Evolutionary conservation across 2,888 invertebrate species (phyloP).

Genomic region (Drosophila neonasuta): DNA sequence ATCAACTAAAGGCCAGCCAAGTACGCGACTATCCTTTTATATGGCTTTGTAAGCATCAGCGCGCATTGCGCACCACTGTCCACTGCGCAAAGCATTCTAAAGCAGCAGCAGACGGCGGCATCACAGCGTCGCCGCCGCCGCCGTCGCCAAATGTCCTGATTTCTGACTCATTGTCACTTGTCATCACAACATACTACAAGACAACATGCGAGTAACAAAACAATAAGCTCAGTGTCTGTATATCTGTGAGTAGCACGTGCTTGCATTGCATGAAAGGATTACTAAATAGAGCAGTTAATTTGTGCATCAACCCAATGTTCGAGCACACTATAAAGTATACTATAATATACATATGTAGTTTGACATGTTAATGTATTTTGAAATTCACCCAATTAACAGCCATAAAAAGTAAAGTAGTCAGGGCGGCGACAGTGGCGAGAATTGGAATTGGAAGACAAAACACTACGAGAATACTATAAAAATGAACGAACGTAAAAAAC

Average conservation of each 20-base stretch:
- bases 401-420: constrained; percentile 11
- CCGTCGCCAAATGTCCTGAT: constrained; percentile 77
- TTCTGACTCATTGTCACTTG: constrained; percentile 67
- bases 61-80: constrained; percentile 66
- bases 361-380: constrained; percentile 9
- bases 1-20: constrained; percentile 71
- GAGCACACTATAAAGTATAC: background rate
- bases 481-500: constrained; percentile 58
- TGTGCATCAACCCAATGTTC: background rate
- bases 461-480: constrained; percentile 29
- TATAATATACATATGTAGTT: background rate
- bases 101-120: constrained; percentile 45
- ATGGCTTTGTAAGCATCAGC: constrained; percentile 49
- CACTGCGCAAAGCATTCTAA: constrained; percentile 67
- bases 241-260: background rate
- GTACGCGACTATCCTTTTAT: constrained; percentile 71
- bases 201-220: constrained; percentile 6
- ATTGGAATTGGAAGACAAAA: constrained; percentile 28
- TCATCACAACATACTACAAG: constrained; percentile 6
- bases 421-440: constrained; percentile 16
- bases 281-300: background rate
- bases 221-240: constrained; percentile 6
- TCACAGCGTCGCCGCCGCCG: constrained; percentile 67
- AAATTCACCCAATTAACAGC: constrained; percentile 14
- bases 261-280: constrained; percentile 1